Conservation (phyloP, 2,888 invertebrate species). For the Coremacera marginata region DNA sequence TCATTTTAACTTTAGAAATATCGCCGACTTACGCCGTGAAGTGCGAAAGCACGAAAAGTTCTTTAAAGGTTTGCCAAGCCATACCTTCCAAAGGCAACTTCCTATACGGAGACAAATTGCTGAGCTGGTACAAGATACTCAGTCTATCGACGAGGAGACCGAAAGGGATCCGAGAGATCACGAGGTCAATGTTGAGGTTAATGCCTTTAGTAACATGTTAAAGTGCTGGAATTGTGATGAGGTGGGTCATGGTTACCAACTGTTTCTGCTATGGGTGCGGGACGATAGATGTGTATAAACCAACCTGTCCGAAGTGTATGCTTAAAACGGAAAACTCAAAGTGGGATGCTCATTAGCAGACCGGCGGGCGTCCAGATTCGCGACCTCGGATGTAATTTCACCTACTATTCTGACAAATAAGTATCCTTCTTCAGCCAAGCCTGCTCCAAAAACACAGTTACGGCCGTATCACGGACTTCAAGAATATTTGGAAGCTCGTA, state of each 20-base stretch:
- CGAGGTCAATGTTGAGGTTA: neutral
- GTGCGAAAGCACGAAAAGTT: slow-evolving; percentile 13
- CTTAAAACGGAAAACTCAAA: slow-evolving; percentile 23
- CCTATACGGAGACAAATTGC: neutral
- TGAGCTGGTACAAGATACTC: neutral
- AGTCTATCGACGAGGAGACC: too few relatives aligned
- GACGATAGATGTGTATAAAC: slow-evolving; percentile 48
- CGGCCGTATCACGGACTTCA: neutral
- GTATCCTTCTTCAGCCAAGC: neutral
- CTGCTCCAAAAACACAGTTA: too few relatives aligned
- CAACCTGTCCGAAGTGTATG: slow-evolving; percentile 48
- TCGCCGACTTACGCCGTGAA: neutral
- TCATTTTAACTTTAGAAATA: neutral
- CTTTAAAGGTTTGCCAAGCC: slow-evolving; percentile 26
- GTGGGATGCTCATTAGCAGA: neutral
- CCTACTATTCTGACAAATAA: too few relatives aligned
- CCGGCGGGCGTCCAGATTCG: neutral
- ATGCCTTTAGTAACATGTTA: neutral
- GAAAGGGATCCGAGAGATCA: neutral
- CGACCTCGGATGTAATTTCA: neutral
- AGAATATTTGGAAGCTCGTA: neutral
- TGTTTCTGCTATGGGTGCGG: neutral
- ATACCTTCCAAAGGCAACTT: neutral
- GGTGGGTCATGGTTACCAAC: slow-evolving; percentile 29
- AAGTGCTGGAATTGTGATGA: slow-evolving; percentile 36